Conservation (phyloP, 2,797 vertebrate genomes). For the Coilia nasus region DNA sequence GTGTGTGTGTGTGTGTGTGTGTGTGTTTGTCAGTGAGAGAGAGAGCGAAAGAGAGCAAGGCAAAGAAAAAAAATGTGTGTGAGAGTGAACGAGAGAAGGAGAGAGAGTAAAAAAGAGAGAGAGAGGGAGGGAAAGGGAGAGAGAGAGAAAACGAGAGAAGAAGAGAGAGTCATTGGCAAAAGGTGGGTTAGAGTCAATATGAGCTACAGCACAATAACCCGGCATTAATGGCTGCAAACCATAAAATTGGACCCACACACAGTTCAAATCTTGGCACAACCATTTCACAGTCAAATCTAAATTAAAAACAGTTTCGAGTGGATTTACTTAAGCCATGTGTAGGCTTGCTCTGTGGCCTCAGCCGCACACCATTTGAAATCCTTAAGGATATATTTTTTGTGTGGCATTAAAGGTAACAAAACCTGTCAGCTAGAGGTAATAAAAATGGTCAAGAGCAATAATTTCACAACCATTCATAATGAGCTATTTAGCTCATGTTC, state of each 20-base stretch:
- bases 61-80: too few species aligned
- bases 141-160: conserved; percentile 68
- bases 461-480: background rate
- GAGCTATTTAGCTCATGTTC: background rate
- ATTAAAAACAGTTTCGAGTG: background rate
- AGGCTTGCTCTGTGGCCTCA: background rate
- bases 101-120: conserved; percentile 72
- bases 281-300: conserved; percentile 15
- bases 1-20: background rate
- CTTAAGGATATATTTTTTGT: background rate
- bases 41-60: conserved; percentile 37
- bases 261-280: conserved; percentile 3
- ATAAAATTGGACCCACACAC: conserved; percentile 31
- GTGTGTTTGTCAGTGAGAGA: too few species aligned
- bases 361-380: background rate
- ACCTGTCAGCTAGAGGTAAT: background rate
- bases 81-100: conserved; percentile 60
- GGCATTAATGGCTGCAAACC: conserved; percentile 49
- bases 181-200: conserved; percentile 74
- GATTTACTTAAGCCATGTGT: background rate
- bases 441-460: background rate
- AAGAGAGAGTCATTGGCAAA: conserved; percentile 71
- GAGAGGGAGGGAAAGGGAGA: conserved; percentile 68
- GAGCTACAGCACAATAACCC: conserved; percentile 57
- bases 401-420: background rate